Conservation (phyloP, 2,113 vertebrate genomes). For the Pagrus major region DNA sequence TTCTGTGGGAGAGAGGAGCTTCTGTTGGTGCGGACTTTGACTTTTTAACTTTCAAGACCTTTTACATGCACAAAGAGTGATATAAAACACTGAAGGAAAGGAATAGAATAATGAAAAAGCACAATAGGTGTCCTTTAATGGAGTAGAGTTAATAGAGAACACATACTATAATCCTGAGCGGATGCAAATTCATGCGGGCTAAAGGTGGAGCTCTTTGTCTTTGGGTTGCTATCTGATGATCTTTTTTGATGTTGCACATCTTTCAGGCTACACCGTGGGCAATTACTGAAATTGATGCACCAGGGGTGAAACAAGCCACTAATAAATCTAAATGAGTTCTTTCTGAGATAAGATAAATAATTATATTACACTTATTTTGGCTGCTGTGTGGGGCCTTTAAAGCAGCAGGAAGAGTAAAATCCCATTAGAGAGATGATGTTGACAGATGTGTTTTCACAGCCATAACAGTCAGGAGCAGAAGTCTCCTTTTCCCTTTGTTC, state of each 20-base stretch:
- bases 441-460: conserved; percentile 23
- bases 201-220: background rate
- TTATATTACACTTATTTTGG: background rate
- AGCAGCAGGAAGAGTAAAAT: background rate
- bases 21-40: no score
- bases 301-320: background rate
- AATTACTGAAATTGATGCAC: background rate
- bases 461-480: background rate
- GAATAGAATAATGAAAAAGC: no score
- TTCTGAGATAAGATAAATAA: background rate
- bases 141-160: no score
- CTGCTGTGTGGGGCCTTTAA: background rate
- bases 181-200: background rate
- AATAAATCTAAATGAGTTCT: background rate
- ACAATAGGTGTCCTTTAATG: no score
- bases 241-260: background rate
- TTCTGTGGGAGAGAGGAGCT: no score
- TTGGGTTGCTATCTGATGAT: background rate
- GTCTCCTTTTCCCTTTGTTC: background rate
- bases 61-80: no score
- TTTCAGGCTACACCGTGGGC: background rate
- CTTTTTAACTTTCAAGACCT: no score
- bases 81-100: no score
- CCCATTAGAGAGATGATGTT: conserved; percentile 13
- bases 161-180: background rate